Evolutionary conservation across 2,113 vertebrate species (phyloP).

Genomic region (Protobothrops flavoviridis): DNA sequence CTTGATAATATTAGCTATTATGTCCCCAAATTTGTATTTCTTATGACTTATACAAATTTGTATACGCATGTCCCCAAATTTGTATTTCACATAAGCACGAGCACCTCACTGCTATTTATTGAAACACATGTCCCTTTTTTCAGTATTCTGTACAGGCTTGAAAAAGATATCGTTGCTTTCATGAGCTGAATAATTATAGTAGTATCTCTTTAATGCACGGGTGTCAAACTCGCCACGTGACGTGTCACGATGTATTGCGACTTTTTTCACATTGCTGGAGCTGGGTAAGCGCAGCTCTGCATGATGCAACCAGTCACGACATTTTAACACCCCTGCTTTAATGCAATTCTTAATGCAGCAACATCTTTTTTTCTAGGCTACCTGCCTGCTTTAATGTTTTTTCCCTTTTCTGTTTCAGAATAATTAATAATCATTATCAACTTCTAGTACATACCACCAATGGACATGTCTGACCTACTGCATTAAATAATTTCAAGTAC

Average conservation of each 20-base stretch:
- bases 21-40: not conserved
- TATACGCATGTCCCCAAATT: not conserved
- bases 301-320: no score
- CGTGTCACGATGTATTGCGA: no score
- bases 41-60: no score
- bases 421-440: not conserved
- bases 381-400: not conserved
- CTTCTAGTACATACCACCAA: constrained; percentile 25
- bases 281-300: no score
- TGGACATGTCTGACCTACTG: constrained; percentile 51
- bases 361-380: not conserved
- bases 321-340: not conserved
- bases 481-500: constrained; percentile 55
- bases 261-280: no score
- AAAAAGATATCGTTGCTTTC: not conserved
- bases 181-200: not conserved
- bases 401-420: not conserved
- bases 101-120: not conserved
- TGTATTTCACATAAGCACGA: not conserved
- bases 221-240: no score
- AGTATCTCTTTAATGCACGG: not conserved
- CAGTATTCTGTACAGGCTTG: not conserved
- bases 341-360: not conserved
- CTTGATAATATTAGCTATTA: not conserved
- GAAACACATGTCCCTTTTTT: not conserved